phyloP scores from a whole-genome alignment of 2,797 vertebrate genomes.

The Myotis planiceps region DNA sequence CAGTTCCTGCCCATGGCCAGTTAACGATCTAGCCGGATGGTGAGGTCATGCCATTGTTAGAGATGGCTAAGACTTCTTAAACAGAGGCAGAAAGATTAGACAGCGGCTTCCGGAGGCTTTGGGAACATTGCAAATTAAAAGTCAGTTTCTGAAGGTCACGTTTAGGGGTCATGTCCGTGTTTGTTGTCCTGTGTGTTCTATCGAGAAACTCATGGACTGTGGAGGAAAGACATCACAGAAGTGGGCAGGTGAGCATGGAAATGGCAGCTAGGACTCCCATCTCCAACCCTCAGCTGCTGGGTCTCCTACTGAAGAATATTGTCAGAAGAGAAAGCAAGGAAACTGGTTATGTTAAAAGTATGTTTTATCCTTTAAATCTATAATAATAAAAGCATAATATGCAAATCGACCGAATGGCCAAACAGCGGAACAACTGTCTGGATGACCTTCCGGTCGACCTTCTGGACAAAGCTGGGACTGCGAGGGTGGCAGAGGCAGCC shows the following conservation, averaged over 20 bases:
- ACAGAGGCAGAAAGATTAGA: not conserved
- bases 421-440: no score
- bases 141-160: not conserved
- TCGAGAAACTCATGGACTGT: not conserved
- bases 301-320: not conserved
- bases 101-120: not conserved
- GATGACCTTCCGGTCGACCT: no score
- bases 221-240: not conserved
- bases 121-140: not conserved
- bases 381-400: no score
- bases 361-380: not conserved
- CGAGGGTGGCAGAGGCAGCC: no score
- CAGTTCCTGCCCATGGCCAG: not conserved
- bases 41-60: not conserved
- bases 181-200: not conserved
- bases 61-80: not conserved
- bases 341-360: not conserved
- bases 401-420: no score
- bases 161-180: not conserved
- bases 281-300: not conserved
- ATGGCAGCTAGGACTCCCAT: not conserved
- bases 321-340: not conserved
- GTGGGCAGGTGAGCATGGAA: not conserved
- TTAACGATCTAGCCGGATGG: not conserved
- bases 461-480: no score